These are phyloP conservation scores for Oncopeltus fasciatus DNA, from an alignment of 1,140 invertebrate genomes.

Conservation along the genomic window DNA sequence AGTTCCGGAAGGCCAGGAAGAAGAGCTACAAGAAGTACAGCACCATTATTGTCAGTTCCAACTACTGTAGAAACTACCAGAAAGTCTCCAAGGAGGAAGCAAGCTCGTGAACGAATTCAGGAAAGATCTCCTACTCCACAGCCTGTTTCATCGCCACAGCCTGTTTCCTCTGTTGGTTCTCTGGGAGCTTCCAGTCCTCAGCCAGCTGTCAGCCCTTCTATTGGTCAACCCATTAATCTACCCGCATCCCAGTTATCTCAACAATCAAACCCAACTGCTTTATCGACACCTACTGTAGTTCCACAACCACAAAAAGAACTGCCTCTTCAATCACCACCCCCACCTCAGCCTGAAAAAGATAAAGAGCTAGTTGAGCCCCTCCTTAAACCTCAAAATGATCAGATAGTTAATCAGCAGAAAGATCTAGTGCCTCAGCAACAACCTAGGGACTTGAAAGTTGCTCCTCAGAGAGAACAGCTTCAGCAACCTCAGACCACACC, in stretches of 20 bases:
- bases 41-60: background rate
- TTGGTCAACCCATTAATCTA: too few species aligned
- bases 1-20: constrained; percentile 24
- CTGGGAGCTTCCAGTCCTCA: background rate
- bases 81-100: constrained; percentile 23
- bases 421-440: constrained; percentile 24
- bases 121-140: background rate
- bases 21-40: constrained; percentile 25
- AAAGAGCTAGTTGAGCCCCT: constrained; percentile 2
- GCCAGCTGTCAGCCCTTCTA: background rate
- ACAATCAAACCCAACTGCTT: too few species aligned
- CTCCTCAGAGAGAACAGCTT: constrained; percentile 7
- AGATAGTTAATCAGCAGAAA: background rate
- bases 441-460: constrained; percentile 9
- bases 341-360: constrained; percentile 1
- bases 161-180: background rate
- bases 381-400: constrained; percentile 19
- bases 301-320: background rate
- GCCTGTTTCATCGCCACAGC: constrained; percentile 30
- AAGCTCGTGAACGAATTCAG: background rate
- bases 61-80: constrained; percentile 14
- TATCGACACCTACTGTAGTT: too few species aligned
- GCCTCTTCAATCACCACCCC: background rate
- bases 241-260: too few species aligned
- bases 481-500: background rate